phyloP scores from a whole-genome alignment of 2,113 vertebrate genomes.

The Mesoclemmys tuberculata region DNA sequence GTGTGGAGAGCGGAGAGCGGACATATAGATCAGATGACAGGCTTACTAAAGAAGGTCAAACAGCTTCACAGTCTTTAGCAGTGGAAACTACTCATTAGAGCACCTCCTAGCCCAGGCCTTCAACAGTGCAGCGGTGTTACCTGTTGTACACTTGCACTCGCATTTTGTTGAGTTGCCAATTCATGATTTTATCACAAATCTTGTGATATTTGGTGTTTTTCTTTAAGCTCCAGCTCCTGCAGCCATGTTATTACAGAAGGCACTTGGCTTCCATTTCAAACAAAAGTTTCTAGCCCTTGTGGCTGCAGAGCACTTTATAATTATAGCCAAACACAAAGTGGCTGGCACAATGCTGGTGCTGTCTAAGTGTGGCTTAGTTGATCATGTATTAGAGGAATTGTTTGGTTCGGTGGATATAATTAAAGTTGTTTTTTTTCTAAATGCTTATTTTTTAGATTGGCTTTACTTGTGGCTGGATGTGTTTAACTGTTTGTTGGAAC shows the following conservation, averaged over 20 bases:
- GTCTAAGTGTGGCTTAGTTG: fast-evolving
- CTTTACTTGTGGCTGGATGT: conserved; percentile 32
- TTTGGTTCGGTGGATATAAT: conserved; percentile 45
- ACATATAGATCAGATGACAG: background rate
- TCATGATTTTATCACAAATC: background rate
- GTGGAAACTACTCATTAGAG: background rate
- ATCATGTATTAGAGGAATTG: background rate
- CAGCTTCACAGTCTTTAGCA: background rate
- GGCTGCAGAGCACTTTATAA: background rate
- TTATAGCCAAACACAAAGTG: background rate
- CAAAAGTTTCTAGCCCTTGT: background rate
- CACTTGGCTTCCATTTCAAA: fast-evolving
- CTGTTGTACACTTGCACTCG: background rate
- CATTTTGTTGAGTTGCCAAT: background rate
- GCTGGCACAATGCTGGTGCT: background rate
- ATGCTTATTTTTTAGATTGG: conserved; percentile 39
- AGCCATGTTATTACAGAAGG: background rate
- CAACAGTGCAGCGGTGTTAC: background rate
- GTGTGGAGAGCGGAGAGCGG: background rate
- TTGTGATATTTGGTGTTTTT: fast-evolving
- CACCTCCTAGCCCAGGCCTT: fast-evolving
- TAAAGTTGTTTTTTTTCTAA: conserved; percentile 29
- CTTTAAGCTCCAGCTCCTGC: background rate
- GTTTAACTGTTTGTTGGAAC: conserved; percentile 45
- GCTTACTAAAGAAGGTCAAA: background rate